Base-by-base conservation (phyloP, 2,888 invertebrate genomes). In the Euclidia mi region DNA sequence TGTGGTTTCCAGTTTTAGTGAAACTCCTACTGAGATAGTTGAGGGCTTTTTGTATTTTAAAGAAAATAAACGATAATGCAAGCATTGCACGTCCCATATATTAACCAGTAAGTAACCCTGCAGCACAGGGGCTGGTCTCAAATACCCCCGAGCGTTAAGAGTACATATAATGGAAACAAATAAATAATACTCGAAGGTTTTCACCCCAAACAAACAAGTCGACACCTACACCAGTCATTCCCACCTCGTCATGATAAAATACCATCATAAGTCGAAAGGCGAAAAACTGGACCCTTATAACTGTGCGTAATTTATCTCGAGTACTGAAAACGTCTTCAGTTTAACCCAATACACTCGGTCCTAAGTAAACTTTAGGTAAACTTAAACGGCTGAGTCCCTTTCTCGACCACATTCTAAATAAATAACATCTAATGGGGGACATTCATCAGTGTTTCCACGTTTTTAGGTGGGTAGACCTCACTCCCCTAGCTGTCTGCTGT, bases 401-500 rank as follows among this genome's bases (percentile, higher is more conserved):
- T 88, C 87, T 89, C 89, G 90, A 92, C 93, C 94, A 89, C 94
- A 92, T 89, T 94, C 94, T 94, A 95, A 95, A 95, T 95, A 95
- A 95, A 95, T 95, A 95, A 94, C 95, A 90, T 93, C 95, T 95
- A 95, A 95, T 95, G 94, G 94, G 89, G 87, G 84, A 91, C 95
- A 95, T 95, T 95, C 95, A 94, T 95, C 95, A 94, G 92, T 82
- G 92, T 92, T 94, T 91, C 92, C 89, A 91, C 94, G 92, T 94
- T 94, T 94, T 94, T 94, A 92, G 94, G 92, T 91, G 87, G 78
- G 78, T 86, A 83, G 79, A 85, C 84, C 90, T 90, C 89, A 87
- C 90, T 89, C 90, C 90, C 92, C 88, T 83, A 71, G 71, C 83
- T 88, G 91, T 90, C 91, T 90, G 82, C 78, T 85, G 83, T 88